Evolutionary conservation across 1,140 invertebrate genomes (phyloP), one percentile per base, ranked within the genome.

Genomic region (Zaprionus ghesquierei): DNA sequence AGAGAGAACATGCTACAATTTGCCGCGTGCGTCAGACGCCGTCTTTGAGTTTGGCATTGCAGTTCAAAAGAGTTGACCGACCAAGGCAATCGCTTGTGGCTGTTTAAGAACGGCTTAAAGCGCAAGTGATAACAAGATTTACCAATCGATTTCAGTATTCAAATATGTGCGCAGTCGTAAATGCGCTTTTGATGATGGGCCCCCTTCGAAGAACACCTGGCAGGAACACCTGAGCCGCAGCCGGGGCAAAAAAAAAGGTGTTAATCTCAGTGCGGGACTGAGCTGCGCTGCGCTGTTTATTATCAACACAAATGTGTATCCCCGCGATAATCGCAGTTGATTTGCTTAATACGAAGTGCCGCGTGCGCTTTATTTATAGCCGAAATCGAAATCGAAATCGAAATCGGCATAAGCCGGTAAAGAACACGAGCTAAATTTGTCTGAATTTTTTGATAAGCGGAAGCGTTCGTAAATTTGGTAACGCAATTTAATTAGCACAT

Each of bases 51-150:
- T 44, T 44, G 41, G 41, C 10, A 44, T 44, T 20, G 41, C 13
- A 79, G 80, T 82, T 82, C 80, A 82, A 82, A 82, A 71, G 77
- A 85, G 62, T 58, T 64, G 33, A 66, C 68, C 75, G 73, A n/a
- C n/a, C n/a, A n/a, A n/a, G n/a, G n/a, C n/a, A n/a, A n/a, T n/a
- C n/a, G n/a, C n/a, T n/a, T n/a, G n/a, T n/a, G n/a, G n/a, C 41
- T 87, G 75, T 86, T 86, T 87, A 76, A 74, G 80, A 76, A 79
- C 59, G 76, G 82, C 82, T 86, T 82, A 70, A 82, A 76, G 69
- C 51, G 72, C 61, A 68, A 66, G 70, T 89, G 85, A 89, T 89
- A 89, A 89, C 77, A 75, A 89, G 80, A 86, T 90, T 90, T 90
- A 89, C 85, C 89, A 89, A 89, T 89, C 85, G 85, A 89, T 89